Conservation (phyloP, 2,797 vertebrate species). For the Bufotes viridis region DNA sequence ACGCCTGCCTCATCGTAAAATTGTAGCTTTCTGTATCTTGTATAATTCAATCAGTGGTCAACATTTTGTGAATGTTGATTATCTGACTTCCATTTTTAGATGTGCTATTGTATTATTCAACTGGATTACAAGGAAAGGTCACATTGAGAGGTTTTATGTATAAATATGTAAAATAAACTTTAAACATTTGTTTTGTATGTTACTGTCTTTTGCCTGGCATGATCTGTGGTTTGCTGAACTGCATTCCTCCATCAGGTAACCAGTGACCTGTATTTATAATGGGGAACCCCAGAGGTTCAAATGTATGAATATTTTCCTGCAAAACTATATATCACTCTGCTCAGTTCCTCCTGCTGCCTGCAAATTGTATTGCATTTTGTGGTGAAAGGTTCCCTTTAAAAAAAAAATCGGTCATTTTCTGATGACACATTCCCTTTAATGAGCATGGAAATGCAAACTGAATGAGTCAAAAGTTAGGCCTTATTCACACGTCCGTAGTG, state of each 20-base stretch:
- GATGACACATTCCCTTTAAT: too few species aligned
- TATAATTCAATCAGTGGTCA: slow-evolving; percentile 91
- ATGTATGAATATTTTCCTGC: too few species aligned
- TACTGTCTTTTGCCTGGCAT: slow-evolving; percentile 71
- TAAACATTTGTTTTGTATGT: slow-evolving; percentile 96
- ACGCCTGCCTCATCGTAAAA: slow-evolving; percentile 97
- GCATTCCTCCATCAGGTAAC: neutral
- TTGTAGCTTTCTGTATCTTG: slow-evolving; percentile 89
- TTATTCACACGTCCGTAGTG: too few species aligned
- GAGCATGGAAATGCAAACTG: too few species aligned
- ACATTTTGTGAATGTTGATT: slow-evolving; percentile 98
- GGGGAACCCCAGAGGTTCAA: neutral
- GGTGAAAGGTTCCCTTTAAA: too few species aligned
- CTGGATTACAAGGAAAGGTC: slow-evolving; percentile 87
- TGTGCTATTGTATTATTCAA: slow-evolving; percentile 87
- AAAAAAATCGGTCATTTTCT: too few species aligned
- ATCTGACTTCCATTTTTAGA: slow-evolving; percentile 91
- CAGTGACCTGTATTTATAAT: neutral
- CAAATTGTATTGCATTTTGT: too few species aligned
- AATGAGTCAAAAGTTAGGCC: too few species aligned
- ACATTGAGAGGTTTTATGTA: slow-evolving; percentile 95
- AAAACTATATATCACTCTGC: too few species aligned
- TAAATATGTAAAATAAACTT: slow-evolving; percentile 99
- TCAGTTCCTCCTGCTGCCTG: too few species aligned
- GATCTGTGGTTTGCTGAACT: slow-evolving; percentile 31